Base-by-base conservation (phyloP, 2,888 invertebrate genomes). In the Melieria crassipennis region DNA sequence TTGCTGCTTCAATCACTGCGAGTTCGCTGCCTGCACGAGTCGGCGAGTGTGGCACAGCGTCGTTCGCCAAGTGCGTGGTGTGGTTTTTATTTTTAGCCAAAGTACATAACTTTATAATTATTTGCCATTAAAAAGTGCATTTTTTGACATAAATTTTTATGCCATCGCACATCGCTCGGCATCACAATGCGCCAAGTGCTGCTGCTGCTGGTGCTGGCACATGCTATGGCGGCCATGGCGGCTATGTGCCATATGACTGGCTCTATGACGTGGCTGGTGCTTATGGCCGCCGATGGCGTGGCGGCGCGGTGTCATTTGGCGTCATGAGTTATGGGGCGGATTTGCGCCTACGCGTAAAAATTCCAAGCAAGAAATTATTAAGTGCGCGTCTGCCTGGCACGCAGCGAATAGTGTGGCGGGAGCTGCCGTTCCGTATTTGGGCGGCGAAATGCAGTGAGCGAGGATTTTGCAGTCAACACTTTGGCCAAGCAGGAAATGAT, bases 281-380 rank as follows among this genome's bases (percentile, higher is more conserved):
- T 45, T 13, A 48, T n/a, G 56, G 42, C 43, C 43, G 66, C n/a
- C 30, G 67, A 45, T 50, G 50, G 7, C 61, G 60, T 67, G 67
- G 52, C 61, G 60, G 67, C 67, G 67, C 61, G 74, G 77, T 76
- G 74, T 76, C 76, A 76, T 76, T 77, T 75, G 73, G 62, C 70
- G 73, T 73, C 75, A 76, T 76, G 75, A 77, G 74, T 76, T 77
- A 76, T 75, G 75, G 75, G 72, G 75, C 72, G 75, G 76, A 75
- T 75, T 75, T 75, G 76, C 77, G 75, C 75, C 77, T 77, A 77
- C 77, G 76, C 77, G 69, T 75, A 73, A 69, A 75, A 74, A 76
- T 76, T 76, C 75, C 74, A 57, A 30, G 30, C 30, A 30, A 30
- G 30, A 30, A 30, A 30, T 30, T 30, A 30, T 30, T 30, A 30